These are phyloP conservation scores for Oreotrochilus melanogaster DNA, from an alignment of 2,113 vertebrate genomes.

Conservation along the genomic window DNA sequence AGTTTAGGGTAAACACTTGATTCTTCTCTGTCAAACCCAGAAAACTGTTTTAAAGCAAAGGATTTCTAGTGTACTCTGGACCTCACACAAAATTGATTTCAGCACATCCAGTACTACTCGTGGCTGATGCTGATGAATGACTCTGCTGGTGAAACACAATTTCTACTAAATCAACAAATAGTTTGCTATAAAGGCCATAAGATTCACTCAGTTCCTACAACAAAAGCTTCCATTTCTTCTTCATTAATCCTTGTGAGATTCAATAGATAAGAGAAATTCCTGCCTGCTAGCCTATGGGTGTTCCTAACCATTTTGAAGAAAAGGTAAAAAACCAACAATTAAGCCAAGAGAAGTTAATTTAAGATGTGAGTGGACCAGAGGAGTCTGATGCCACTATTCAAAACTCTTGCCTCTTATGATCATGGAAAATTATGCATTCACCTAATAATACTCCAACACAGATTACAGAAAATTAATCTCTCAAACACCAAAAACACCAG, in stretches of 20 bases:
- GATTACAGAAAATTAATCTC: conserved; percentile 23
- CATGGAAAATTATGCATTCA: conserved; percentile 22
- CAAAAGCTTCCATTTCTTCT: conserved; percentile 62
- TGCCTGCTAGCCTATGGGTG: not conserved
- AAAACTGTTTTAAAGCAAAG: conserved; percentile 46
- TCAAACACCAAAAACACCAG: not conserved
- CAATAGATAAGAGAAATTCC: conserved; percentile 56
- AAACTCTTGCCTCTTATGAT: not conserved
- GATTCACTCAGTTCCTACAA: conserved; percentile 64
- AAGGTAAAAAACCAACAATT: not conserved
- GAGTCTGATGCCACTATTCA: not conserved
- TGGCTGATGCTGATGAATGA: conserved; percentile 77
- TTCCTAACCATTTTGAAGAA: conserved; percentile 16
- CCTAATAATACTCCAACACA: not conserved
- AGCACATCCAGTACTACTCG: conserved; percentile 40
- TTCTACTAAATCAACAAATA: conserved; percentile 82
- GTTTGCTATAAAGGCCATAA: conserved; percentile 74
- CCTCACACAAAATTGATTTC: conserved; percentile 78
- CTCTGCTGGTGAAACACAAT: conserved; percentile 75
- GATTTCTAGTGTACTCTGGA: conserved; percentile 53
- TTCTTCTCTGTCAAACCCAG: conserved; percentile 23
- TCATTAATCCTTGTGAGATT: conserved; percentile 78
- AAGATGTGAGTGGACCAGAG: not conserved
- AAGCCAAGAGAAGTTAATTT: conserved; percentile 4
- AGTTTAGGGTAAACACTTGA: conserved; percentile 36